These are phyloP conservation scores for Calliphora vomitoria DNA, from an alignment of 2,888 invertebrate genomes.

Conservation along the genomic window DNA sequence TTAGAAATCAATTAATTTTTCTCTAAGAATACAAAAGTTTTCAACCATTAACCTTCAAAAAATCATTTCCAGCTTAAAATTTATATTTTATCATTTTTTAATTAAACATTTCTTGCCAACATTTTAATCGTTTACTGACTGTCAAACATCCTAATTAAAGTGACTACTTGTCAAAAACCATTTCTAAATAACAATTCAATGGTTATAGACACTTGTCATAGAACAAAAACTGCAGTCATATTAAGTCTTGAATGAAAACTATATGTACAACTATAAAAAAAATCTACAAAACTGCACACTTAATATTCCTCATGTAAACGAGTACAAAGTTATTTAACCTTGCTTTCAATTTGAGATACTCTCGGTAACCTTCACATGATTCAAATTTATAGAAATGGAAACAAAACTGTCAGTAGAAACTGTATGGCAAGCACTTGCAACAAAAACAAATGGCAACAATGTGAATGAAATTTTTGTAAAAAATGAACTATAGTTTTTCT, in stretches of 20 bases:
- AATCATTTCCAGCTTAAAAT: too few relatives aligned
- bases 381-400: conserved; percentile 58
- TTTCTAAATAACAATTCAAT: conserved; percentile 13
- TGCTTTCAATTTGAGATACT: conserved; percentile 54
- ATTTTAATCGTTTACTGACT: conserved; percentile 21
- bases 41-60: too few relatives aligned
- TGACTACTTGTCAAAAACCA: not conserved
- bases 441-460: conserved; percentile 34
- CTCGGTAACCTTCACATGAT: conserved; percentile 66
- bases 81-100: not conserved
- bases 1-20: too few relatives aligned
- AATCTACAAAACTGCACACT: conserved; percentile 11
- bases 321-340: conserved; percentile 62
- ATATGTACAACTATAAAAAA: not conserved
- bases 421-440: conserved; percentile 44
- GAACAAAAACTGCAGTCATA: conserved; percentile 22
- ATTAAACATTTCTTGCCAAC: not conserved
- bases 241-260: conserved; percentile 12
- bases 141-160: conserved; percentile 24
- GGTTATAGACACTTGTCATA: conserved; percentile 39
- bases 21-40: too few relatives aligned
- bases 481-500: conserved; percentile 16
- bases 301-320: conserved; percentile 13
- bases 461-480: conserved; percentile 1
- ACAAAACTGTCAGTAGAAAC: conserved; percentile 44